These are phyloP conservation scores for Chiridota heheva DNA, from an alignment of 35 echinoderm and acorn worm species.

Conservation along the genomic window DNA sequence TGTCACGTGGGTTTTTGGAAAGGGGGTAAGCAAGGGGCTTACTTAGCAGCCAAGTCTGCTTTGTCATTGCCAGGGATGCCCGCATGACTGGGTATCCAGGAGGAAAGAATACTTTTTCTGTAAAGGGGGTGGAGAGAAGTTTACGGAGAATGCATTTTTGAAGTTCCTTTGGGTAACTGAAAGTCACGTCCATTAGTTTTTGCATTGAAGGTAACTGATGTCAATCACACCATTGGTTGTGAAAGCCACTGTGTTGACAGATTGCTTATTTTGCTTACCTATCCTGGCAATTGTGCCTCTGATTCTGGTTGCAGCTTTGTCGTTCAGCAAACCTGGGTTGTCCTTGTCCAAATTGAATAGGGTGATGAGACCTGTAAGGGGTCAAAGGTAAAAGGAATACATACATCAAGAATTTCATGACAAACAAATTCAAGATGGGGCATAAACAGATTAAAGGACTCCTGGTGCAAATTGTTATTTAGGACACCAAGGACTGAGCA, in stretches of 20 bases:
- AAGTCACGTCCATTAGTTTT: too few species aligned
- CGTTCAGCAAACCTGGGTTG: conserved; percentile 89
- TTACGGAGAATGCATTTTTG: too few species aligned
- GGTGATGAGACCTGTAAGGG: conserved; percentile 78
- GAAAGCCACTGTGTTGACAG: not conserved
- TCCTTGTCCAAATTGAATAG: conserved; percentile 78
- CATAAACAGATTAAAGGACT: not conserved
- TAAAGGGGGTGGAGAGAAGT: too few species aligned
- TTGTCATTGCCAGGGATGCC: too few species aligned
- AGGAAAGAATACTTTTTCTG: too few species aligned
- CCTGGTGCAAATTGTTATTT: not conserved
- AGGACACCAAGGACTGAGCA: not conserved
- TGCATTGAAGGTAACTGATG: too few species aligned
- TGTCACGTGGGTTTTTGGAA: too few species aligned
- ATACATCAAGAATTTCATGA: not conserved
- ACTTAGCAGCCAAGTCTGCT: too few species aligned
- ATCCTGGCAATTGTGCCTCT: conserved; percentile 90
- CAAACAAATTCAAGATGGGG: too few species aligned
- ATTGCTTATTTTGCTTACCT: conserved; percentile 49
- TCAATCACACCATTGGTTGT: conserved; percentile 76
- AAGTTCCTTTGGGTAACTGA: too few species aligned
- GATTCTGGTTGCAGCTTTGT: conserved; percentile 83
- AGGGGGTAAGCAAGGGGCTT: too few species aligned
- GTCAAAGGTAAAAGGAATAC: not conserved
- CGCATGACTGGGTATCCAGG: too few species aligned